Conservation (phyloP, 1,140 invertebrate species). For the Drosophila oshimai region DNA sequence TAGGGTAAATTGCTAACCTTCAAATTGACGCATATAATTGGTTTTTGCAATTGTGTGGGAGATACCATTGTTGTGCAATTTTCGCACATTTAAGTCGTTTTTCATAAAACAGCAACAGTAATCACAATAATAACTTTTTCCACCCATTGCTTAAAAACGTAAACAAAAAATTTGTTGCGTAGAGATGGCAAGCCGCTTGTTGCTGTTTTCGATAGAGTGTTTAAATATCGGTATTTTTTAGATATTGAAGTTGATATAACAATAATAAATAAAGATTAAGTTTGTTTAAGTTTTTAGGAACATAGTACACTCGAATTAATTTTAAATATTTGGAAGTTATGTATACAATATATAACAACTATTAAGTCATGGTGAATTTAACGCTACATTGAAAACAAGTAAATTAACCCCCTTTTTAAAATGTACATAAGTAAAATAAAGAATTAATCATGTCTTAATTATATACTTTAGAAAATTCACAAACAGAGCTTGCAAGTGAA, state of each 20-base stretch:
- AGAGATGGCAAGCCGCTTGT: neutral
- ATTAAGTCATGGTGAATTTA: too few relatives aligned
- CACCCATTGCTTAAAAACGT: slow-evolving; percentile 48
- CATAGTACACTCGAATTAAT: too few relatives aligned
- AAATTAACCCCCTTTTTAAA: too few relatives aligned
- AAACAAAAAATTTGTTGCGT: slow-evolving; percentile 4
- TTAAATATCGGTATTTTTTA: neutral
- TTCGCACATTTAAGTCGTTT: slow-evolving; percentile 73
- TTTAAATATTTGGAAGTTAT: too few relatives aligned
- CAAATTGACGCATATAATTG: slow-evolving; percentile 55
- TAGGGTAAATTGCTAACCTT: slow-evolving; percentile 18
- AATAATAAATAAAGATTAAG: too few relatives aligned
- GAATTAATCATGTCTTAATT: too few relatives aligned
- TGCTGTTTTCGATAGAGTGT: neutral
- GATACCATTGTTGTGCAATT: slow-evolving; percentile 64
- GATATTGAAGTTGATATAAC: neutral
- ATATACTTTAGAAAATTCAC: too few relatives aligned
- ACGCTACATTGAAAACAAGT: too few relatives aligned
- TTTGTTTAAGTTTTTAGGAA: too few relatives aligned
- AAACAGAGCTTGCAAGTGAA: too few relatives aligned
- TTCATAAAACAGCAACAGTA: slow-evolving; percentile 76
- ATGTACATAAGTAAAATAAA: too few relatives aligned
- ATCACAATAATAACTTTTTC: slow-evolving; percentile 77
- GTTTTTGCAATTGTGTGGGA: slow-evolving; percentile 59
- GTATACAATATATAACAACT: too few relatives aligned